These are phyloP conservation scores for Drosophila picticornis DNA, from an alignment of 2,888 invertebrate species.

Conservation along the genomic window DNA sequence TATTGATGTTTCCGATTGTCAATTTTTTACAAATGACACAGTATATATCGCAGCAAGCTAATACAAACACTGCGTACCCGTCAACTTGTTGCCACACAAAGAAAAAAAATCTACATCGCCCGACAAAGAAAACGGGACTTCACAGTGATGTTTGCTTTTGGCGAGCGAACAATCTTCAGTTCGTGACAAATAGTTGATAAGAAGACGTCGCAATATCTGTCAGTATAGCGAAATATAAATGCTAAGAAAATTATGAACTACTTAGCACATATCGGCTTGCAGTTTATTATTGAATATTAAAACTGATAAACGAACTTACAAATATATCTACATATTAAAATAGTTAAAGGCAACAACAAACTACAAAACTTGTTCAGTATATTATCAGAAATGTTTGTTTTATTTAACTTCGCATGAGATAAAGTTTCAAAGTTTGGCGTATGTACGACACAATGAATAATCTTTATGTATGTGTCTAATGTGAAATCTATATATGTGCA, in stretches of 20 bases:
- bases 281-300: background rate
- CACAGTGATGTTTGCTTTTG: background rate
- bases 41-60: background rate
- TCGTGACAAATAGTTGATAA: background rate
- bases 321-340: no score
- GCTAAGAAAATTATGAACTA: background rate
- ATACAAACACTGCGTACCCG: background rate
- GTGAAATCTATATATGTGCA: background rate
- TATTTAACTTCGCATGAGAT: no score
- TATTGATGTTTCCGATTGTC: background rate
- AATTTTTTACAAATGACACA: background rate
- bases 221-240: background rate
- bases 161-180: constrained; percentile 10
- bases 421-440: background rate
- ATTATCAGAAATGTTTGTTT: no score
- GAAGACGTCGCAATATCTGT: background rate
- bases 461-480: no score
- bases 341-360: no score
- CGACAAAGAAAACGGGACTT: background rate
- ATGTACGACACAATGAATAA: background rate
- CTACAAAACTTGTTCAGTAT: no score
- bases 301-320: background rate
- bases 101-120: background rate
- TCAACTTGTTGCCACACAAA: background rate
- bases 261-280: background rate